A percentile compares a stretch with the other conserved stretches of the same genome.
These are phyloP conservation scores for Melieria picta DNA, from an alignment of 2,888 invertebrate species.

Conservation along the genomic window DNA sequence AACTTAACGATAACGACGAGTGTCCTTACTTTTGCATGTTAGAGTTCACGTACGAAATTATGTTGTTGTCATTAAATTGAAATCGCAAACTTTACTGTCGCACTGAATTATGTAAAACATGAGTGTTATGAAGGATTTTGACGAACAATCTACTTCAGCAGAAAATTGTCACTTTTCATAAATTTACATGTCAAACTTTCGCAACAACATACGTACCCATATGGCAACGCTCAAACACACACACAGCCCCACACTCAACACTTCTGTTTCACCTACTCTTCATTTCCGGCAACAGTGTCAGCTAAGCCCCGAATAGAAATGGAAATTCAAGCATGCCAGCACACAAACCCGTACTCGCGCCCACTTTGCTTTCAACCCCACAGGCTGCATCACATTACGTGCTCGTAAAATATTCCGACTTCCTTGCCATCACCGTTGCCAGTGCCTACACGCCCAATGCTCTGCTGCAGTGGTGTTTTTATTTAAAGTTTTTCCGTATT, in stretches of 20 bases:
- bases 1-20: too few relatives aligned
- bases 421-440: background rate
- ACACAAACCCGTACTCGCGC: background rate
- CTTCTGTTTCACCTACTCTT: slow-evolving; percentile 1
- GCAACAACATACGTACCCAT: background rate
- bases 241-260: background rate
- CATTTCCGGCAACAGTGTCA: background rate
- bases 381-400: too few relatives aligned
- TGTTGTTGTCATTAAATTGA: background rate
- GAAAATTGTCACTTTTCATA: slow-evolving; percentile 2
- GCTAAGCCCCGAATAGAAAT: background rate
- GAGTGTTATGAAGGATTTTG: background rate
- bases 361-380: too few relatives aligned
- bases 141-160: background rate
- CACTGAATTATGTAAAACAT: background rate
- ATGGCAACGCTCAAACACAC: background rate
- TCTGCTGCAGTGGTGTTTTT: background rate
- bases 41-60: background rate
- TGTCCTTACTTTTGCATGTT: background rate
- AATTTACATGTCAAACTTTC: slow-evolving; percentile 3
- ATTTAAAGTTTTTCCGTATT: background rate
- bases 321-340: background rate
- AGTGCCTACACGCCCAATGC: background rate
- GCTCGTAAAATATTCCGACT: background rate
- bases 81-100: background rate